phyloP scores from a whole-genome alignment of 2,113 vertebrate species.

The Heterochromis multidens region DNA sequence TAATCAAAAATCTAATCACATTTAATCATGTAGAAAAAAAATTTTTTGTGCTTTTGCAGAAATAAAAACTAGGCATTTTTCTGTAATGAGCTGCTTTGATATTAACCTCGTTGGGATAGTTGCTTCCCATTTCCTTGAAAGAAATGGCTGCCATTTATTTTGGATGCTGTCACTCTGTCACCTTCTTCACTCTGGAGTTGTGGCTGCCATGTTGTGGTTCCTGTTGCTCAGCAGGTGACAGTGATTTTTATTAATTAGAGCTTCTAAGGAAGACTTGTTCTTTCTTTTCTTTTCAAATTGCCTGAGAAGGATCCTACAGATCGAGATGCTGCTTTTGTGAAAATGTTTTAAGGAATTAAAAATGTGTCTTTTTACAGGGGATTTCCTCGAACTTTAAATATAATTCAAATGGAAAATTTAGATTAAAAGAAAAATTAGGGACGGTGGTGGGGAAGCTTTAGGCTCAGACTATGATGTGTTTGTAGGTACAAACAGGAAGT shows the following conservation, averaged over 20 bases:
- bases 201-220: neutral
- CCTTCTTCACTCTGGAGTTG: neutral
- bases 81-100: too few species aligned
- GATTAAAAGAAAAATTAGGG: neutral
- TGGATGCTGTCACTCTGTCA: neutral
- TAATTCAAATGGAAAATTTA: neutral
- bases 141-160: neutral
- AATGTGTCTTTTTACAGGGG: neutral
- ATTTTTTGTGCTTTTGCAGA: neutral
- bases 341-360: too few species aligned
- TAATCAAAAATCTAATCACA: neutral
- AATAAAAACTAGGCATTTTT: neutral
- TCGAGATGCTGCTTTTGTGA: too few species aligned
- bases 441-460: neutral
- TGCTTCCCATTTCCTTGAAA: fast-evolving
- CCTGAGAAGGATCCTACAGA: fast-evolving
- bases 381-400: neutral
- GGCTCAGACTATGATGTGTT: neutral
- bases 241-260: neutral
- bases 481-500: neutral
- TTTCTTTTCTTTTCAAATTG: neutral
- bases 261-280: neutral
- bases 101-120: neutral
- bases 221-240: neutral
- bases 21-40: neutral